phyloP scores from a whole-genome alignment of 2,797 vertebrate species.

The Rhinoraja longicauda region DNA sequence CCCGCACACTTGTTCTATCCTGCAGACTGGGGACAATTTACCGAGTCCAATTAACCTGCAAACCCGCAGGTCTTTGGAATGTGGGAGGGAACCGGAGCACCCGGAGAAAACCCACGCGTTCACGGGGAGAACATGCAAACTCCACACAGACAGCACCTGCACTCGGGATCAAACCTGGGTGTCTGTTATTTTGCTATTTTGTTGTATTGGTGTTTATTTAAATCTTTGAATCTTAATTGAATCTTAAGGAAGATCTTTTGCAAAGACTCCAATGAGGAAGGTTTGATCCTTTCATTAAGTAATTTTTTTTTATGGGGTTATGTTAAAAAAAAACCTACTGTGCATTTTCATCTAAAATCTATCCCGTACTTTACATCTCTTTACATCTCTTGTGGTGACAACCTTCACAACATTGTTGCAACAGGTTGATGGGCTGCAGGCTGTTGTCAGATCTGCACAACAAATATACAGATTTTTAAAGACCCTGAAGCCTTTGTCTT shows the following conservation, averaged over 20 bases:
- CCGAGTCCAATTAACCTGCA: too few species aligned
- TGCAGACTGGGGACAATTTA: too few species aligned
- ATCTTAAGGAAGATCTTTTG: background rate
- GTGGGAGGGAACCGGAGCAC: too few species aligned
- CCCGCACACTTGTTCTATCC: too few species aligned
- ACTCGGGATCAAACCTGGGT: too few species aligned
- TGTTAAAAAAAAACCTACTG: background rate
- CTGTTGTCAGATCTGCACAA: background rate
- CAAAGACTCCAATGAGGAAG: background rate
- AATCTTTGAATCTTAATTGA: background rate
- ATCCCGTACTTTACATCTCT: background rate
- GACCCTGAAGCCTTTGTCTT: background rate
- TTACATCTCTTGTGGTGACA: background rate
- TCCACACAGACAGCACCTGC: too few species aligned
- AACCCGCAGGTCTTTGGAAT: too few species aligned
- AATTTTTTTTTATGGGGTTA: background rate
- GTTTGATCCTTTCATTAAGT: background rate
- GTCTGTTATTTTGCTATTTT: background rate
- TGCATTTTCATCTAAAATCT: background rate
- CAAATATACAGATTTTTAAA: background rate
- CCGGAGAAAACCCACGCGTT: too few species aligned
- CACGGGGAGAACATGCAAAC: too few species aligned
- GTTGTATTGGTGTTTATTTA: too few species aligned
- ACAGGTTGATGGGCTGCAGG: background rate
- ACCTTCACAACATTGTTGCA: background rate